Conservation (phyloP, 1,140 invertebrate genomes). For the Rhyacophila brunnea region DNA sequence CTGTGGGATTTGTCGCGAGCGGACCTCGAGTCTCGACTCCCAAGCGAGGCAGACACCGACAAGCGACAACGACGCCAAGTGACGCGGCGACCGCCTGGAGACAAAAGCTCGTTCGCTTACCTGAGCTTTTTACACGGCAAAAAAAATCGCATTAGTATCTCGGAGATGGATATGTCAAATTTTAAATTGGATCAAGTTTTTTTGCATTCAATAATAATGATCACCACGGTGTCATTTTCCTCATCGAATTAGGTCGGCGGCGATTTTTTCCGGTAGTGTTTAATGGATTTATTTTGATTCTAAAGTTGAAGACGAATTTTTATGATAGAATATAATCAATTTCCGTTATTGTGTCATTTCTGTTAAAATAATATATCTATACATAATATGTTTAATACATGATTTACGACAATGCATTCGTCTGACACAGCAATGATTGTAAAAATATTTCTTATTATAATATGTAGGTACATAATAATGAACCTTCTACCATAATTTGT, state of each 20-base stretch:
- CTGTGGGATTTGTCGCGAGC: background rate
- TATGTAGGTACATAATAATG: no score
- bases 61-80: background rate
- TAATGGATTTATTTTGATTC: background rate
- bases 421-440: no score
- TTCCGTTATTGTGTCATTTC: no score
- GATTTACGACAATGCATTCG: no score
- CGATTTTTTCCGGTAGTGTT: background rate
- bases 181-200: slow-evolving; percentile 23
- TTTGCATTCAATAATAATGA: background rate
- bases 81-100: background rate
- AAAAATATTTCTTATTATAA: no score
- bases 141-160: slow-evolving; percentile 27
- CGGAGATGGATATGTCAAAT: slow-evolving; percentile 20
- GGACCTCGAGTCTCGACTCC: background rate
- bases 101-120: slow-evolving; percentile 4
- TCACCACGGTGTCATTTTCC: background rate
- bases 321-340: no score
- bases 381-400: no score
- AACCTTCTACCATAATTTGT: no score
- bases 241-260: no score
- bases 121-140: background rate
- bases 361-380: no score
- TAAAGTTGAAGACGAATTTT: no score
- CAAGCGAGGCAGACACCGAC: background rate